Base-by-base conservation (phyloP, 2,797 vertebrate genomes). In the Oryzias sinensis region DNA sequence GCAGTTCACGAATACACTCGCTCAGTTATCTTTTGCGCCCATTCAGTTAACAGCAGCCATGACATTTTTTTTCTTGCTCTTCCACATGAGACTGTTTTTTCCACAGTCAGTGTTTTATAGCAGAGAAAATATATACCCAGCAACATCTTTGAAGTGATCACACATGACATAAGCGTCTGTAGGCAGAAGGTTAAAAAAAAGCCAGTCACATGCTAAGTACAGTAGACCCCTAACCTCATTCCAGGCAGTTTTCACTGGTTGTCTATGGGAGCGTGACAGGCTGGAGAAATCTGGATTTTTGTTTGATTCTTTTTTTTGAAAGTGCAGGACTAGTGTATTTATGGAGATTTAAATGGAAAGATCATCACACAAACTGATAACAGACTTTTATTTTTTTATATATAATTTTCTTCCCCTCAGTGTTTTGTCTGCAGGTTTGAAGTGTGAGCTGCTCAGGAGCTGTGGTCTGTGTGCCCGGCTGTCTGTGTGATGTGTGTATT, bases 401-500 rank as follows among this genome's bases (percentile, higher is more conserved):
- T 18, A 18, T 18, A 18, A 18, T 22, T 48, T 22, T 56, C 65
- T 69, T 48, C 56, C 59, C 56, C 64, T 4, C 4, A 52, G 56
- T 84, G 69, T 70, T 82, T 59, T 64, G 52, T 85, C 72, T 86
- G 82, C 74, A 77, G 80, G 77, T 82, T 83, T 81, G 49, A 59
- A 70, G 74, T 59, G 70, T 70, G 82, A 79, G 85, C 87, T 79
- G 77, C 85, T 81, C 79, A 69, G 86, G 75, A 84, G 85, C 84
- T 80, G 81, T 86, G 82, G 81, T 80, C 82, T 70, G 60, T 73
- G 59, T 81, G 85, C 81, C 82, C 49, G 70, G 68, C 76, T 81
- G 87, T 89, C 66, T 67, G 80, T 84, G 82, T 89, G 88, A 88
- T 90, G 91, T 91, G 90, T 90, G 90, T 88, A 88, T 91, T 90